phyloP scores from a whole-genome alignment of 2,888 invertebrate species.

The Bellardia pandia region DNA sequence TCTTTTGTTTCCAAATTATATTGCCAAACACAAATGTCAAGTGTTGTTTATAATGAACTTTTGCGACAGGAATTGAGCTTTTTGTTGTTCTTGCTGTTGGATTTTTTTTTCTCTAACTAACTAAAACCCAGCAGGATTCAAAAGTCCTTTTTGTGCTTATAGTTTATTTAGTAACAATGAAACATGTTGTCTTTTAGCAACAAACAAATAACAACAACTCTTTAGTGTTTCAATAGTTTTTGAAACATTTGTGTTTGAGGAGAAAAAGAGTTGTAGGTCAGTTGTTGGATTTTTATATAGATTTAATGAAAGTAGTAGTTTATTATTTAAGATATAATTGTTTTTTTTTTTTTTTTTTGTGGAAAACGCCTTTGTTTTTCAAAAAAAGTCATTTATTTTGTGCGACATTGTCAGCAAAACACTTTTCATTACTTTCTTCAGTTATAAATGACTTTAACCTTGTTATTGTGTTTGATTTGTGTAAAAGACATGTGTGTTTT shows the following conservation, averaged over 20 bases:
- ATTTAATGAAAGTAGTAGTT: conserved; percentile 29
- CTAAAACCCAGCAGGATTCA: conserved; percentile 67
- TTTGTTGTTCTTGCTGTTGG: background rate
- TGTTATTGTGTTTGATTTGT: conserved; percentile 36
- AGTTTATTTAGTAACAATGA: conserved; percentile 73
- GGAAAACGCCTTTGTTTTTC: background rate
- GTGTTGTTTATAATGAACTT: conserved; percentile 67
- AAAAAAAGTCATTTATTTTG: conserved; percentile 49
- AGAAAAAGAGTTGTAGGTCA: background rate
- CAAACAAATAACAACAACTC: conserved; percentile 30
- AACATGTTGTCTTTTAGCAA: conserved; percentile 37
- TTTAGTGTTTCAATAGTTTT: conserved; percentile 57
- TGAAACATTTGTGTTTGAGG: background rate
- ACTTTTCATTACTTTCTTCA: background rate
- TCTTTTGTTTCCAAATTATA: conserved; percentile 71
- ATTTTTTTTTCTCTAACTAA: background rate
- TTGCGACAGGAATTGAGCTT: conserved; percentile 60
- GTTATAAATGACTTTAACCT: conserved; percentile 51
- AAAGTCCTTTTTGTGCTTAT: conserved; percentile 51
- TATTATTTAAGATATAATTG: conserved; percentile 61
- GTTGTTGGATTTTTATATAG: background rate
- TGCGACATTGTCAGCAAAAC: conserved; percentile 38
- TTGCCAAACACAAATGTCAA: conserved; percentile 71
- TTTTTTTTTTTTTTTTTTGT: conserved; percentile 1
- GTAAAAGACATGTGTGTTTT: background rate